phyloP scores from a whole-genome alignment of 2,888 invertebrate species.

The Macrosiphum euphorbiae region DNA sequence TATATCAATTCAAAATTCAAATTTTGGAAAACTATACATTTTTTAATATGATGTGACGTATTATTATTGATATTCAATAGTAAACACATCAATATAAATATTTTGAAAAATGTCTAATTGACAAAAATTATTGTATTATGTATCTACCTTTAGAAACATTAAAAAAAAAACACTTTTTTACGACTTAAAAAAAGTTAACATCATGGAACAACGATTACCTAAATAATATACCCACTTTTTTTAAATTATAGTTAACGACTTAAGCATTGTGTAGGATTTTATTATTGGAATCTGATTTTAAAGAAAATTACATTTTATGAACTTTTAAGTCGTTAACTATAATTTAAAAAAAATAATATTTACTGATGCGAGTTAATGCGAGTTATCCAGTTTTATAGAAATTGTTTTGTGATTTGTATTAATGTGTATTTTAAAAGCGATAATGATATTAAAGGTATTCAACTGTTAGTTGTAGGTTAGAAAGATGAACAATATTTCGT shows the following conservation, averaged over 20 bases:
- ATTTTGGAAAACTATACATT: not conserved
- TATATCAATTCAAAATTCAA: no score
- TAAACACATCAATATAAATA: not conserved
- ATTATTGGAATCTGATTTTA: no score
- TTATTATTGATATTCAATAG: not conserved
- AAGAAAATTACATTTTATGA: no score
- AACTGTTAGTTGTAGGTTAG: not conserved
- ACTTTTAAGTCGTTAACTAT: not conserved
- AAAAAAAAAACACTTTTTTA: not conserved
- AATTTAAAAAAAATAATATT: not conserved
- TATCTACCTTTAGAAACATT: no score
- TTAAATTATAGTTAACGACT: no score
- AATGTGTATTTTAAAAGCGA: not conserved
- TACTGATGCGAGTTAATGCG: not conserved
- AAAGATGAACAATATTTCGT: not conserved
- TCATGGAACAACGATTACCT: not conserved
- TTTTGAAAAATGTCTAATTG: not conserved
- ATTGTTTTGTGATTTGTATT: not conserved
- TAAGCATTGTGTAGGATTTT: no score
- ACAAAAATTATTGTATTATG: no score
- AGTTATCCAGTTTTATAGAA: not conserved
- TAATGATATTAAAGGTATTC: not conserved
- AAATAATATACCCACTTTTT: not conserved
- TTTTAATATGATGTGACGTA: not conserved
- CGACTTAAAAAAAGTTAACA: not conserved